phyloP scores from a whole-genome alignment of 2,113 vertebrate species.

The Leptodactylus fuscus region DNA sequence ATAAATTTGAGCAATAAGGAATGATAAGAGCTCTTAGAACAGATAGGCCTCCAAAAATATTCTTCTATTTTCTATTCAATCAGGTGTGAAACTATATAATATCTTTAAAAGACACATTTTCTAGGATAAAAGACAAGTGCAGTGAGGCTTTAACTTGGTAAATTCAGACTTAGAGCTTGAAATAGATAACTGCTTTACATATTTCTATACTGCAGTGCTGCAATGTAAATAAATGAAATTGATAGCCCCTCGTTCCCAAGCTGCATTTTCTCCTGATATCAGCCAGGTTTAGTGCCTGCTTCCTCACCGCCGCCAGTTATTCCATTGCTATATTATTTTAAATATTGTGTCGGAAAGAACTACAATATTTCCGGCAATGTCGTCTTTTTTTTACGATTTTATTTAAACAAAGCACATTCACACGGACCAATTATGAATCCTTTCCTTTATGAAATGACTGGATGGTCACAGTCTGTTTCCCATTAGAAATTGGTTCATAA shows the following conservation, averaged over 20 bases:
- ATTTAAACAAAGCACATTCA: constrained; percentile 47
- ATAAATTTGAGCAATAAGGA: constrained; percentile 65
- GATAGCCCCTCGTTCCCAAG: constrained; percentile 14
- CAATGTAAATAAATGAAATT: constrained; percentile 56
- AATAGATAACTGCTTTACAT: constrained; percentile 69
- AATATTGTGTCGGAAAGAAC: constrained; percentile 7
- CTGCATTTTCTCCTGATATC: constrained; percentile 35
- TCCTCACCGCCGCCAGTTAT: not conserved
- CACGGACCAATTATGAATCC: constrained; percentile 18
- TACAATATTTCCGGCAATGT: not conserved
- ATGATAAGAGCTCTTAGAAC: constrained; percentile 70
- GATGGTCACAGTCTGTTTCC: constrained; percentile 48
- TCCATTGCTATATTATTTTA: constrained; percentile 33
- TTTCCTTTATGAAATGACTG: constrained; percentile 25
- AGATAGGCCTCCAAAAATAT: constrained; percentile 68
- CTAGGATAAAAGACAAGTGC: constrained; percentile 74
- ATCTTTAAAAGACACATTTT: constrained; percentile 76
- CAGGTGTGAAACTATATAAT: constrained; percentile 75
- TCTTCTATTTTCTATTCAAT: constrained; percentile 75
- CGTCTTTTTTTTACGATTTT: not conserved
- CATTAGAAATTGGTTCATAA: constrained; percentile 47
- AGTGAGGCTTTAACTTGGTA: constrained; percentile 68
- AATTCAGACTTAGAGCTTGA: constrained; percentile 70
- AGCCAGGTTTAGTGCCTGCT: constrained; percentile 1
- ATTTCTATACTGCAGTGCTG: constrained; percentile 50